Percentiles rank a stretch among this genome's conserved stretches.
Conservation (phyloP, 2,888 invertebrate species). For the Ophion ellenae region DNA sequence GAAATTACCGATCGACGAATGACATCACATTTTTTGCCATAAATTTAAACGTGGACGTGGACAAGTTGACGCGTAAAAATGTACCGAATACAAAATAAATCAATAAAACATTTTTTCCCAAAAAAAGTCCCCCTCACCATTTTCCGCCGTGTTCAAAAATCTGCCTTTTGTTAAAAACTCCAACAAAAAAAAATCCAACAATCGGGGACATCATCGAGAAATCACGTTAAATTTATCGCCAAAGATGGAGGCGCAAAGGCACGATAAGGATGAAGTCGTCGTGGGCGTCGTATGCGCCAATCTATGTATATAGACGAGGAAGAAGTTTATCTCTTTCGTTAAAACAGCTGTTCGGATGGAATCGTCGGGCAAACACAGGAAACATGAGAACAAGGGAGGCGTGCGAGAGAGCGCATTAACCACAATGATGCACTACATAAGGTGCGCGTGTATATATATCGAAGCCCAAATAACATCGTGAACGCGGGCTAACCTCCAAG, state of each 20-base stretch:
- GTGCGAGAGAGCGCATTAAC: constrained; percentile 37
- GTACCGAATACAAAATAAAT: neutral
- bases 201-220: neutral
- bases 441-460: neutral
- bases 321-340: constrained; percentile 37
- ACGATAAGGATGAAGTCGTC: constrained; percentile 4
- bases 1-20: neutral
- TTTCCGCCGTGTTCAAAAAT: neutral
- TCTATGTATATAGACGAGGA: neutral
- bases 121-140: neutral
- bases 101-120: neutral
- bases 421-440: constrained; percentile 36
- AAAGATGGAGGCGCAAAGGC: neutral
- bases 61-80: neutral
- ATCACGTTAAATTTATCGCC: neutral
- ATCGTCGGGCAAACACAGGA: constrained; percentile 55
- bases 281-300: constrained; percentile 18
- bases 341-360: constrained; percentile 54
- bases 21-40: neutral
- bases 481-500: constrained; percentile 32
- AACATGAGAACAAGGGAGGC: constrained; percentile 30
- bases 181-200: neutral
- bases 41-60: too few relatives aligned
- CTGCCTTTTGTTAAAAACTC: neutral
- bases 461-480: constrained; percentile 43